A percentile compares a stretch with the other conserved stretches of the same genome.
Evolutionary conservation across 2,888 invertebrate species (phyloP).

Genomic region (Molanna angustata): DNA sequence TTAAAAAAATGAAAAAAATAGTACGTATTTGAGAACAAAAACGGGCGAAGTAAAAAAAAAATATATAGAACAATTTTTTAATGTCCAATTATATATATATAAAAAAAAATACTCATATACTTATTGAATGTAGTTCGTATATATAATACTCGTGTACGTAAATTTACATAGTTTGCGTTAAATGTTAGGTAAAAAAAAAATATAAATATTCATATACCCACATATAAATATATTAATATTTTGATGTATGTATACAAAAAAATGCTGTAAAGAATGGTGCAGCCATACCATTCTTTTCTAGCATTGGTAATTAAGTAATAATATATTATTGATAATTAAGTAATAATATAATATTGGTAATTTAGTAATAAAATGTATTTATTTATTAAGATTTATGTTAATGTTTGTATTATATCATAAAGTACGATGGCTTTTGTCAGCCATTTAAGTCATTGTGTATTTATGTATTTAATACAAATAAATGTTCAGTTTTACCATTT

Average conservation of each 20-base stretch:
- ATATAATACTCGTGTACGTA: too few relatives aligned
- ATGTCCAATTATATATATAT: too few relatives aligned
- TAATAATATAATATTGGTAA: too few relatives aligned
- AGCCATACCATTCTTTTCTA: slow-evolving; percentile 27
- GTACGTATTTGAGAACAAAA: too few relatives aligned
- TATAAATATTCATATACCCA: slow-evolving; percentile 30
- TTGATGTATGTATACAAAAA: slow-evolving; percentile 13
- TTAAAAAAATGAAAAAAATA: too few relatives aligned
- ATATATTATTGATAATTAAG: too few relatives aligned
- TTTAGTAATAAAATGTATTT: too few relatives aligned
- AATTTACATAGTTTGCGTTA: slow-evolving; percentile 22
- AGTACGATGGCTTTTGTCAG: slow-evolving; percentile 22
- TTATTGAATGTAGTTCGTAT: too few relatives aligned
- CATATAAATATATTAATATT: slow-evolving; percentile 31
- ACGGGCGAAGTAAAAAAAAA: too few relatives aligned
- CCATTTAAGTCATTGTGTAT: slow-evolving; percentile 24
- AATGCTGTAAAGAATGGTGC: slow-evolving; percentile 14
- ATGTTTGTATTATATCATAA: slow-evolving; percentile 8
- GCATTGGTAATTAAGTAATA: too few relatives aligned
- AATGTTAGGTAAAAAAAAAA: slow-evolving; percentile 30
- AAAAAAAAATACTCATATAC: too few relatives aligned
- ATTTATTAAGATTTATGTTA: slow-evolving; percentile 21
- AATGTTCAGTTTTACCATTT: slow-evolving; percentile 6
- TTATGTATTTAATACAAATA: slow-evolving; percentile 10
- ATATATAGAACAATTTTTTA: too few relatives aligned